These are phyloP conservation scores for Hybognathus amarus DNA, from an alignment of 2,797 vertebrate genomes.

Conservation along the genomic window DNA sequence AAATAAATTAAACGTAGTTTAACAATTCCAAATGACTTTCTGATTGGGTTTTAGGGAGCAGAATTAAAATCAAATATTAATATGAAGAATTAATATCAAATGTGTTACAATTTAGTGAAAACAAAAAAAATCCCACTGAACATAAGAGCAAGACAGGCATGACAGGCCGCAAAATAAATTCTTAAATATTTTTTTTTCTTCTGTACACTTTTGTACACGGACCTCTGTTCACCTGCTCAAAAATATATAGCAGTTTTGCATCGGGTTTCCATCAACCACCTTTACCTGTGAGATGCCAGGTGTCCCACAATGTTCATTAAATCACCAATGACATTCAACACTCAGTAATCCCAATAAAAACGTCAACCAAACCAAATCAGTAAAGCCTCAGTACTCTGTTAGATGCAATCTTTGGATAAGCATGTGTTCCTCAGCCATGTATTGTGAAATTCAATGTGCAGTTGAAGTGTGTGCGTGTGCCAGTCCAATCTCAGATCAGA, in stretches of 20 bases:
- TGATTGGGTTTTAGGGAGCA: too few relatives aligned
- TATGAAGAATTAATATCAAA: background rate
- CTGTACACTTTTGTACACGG: background rate
- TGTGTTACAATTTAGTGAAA: too few relatives aligned
- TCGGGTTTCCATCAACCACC: background rate
- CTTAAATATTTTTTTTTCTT: too few relatives aligned
- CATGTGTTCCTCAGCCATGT: background rate
- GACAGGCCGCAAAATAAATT: background rate
- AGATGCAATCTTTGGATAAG: conserved; percentile 1
- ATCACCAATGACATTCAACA: background rate
- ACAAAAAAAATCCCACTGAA: background rate
- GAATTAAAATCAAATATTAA: too few relatives aligned
- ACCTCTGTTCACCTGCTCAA: background rate
- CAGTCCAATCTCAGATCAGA: conserved; percentile 74
- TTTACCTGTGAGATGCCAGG: conserved; percentile 1
- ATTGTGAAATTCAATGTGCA: background rate
- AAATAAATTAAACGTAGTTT: too few relatives aligned
- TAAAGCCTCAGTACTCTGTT: background rate
- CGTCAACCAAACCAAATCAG: background rate
- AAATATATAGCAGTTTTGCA: background rate
- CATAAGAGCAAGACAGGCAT: background rate
- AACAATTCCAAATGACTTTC: too few relatives aligned
- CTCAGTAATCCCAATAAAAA: conserved; percentile 2
- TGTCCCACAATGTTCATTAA: background rate
- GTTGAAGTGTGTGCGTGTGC: conserved; percentile 58